Percentiles rank a stretch among this genome's conserved stretches.
phyloP scores from a whole-genome alignment of 2,113 vertebrate species.

The Pavo muticus region DNA sequence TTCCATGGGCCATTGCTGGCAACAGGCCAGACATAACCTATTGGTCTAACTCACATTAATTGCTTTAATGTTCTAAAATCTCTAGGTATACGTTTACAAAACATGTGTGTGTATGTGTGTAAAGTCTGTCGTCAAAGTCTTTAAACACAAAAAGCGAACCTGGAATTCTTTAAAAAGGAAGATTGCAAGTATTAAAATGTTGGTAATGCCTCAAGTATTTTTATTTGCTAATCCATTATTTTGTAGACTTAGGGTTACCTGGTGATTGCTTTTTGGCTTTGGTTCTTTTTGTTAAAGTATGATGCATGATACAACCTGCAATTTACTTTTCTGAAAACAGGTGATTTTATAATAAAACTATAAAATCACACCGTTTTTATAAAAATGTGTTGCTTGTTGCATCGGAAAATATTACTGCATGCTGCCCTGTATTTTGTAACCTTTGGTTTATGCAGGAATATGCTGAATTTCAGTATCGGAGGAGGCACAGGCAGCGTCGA shows the following conservation, averaged over 20 bases:
- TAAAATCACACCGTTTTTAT: constrained; percentile 79
- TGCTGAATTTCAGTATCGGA: constrained; percentile 98
- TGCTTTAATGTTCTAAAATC: neutral
- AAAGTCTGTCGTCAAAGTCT: neutral
- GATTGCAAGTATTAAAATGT: constrained; percentile 71
- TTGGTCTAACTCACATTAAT: neutral
- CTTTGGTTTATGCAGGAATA: constrained; percentile 91
- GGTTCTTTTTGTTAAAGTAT: constrained; percentile 5
- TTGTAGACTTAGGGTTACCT: neutral
- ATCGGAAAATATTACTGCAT: constrained; percentile 75
- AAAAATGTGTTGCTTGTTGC: constrained; percentile 57
- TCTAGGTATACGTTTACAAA: neutral
- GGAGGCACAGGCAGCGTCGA: constrained; percentile 91
- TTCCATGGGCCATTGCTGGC: neutral
- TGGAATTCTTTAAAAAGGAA: constrained; percentile 33
- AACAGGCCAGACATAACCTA: neutral
- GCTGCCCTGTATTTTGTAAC: constrained; percentile 82
- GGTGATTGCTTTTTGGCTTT: neutral
- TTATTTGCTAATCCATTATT: constrained; percentile 26
- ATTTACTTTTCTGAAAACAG: constrained; percentile 62
- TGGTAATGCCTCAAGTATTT: neutral
- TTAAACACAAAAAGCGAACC: neutral
- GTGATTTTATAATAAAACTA: constrained; percentile 78
- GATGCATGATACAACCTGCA: constrained; percentile 66
- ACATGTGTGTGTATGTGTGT: neutral